These are phyloP conservation scores for Odobenus rosmarus DNA, from an alignment of 2,113 vertebrate species.

Conservation along the genomic window DNA sequence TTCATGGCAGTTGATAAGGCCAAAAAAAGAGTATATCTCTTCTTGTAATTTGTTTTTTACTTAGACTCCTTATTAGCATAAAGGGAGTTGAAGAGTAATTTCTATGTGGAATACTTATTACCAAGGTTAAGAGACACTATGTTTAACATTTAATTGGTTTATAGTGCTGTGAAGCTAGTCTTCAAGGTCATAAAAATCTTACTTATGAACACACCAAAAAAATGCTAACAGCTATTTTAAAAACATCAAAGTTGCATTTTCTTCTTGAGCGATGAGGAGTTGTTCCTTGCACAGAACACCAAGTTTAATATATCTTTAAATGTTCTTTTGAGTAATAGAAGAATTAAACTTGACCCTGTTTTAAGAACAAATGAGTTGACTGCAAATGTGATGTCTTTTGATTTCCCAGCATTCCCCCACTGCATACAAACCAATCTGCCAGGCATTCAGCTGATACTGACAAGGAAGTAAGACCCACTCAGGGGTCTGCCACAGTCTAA, in stretches of 20 bases:
- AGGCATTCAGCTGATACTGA: background rate
- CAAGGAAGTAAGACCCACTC: background rate
- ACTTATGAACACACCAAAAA: conserved; percentile 57
- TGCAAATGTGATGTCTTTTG: conserved; percentile 21
- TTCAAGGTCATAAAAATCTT: conserved; percentile 72
- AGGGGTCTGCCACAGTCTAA: background rate
- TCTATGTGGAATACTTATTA: conserved; percentile 68
- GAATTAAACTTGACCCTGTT: conserved; percentile 36
- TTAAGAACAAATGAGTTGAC: conserved; percentile 43
- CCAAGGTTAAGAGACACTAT: conserved; percentile 71
- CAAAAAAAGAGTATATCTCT: conserved; percentile 50
- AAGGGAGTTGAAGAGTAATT: conserved; percentile 62
- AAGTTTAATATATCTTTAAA: conserved; percentile 44
- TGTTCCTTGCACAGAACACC: conserved; percentile 40
- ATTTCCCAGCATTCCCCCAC: background rate
- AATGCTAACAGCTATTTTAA: conserved; percentile 68
- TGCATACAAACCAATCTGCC: background rate
- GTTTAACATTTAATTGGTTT: conserved; percentile 78
- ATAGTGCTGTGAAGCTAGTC: conserved; percentile 56
- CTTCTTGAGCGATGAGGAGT: background rate
- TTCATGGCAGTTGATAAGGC: conserved; percentile 40
- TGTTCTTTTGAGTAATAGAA: conserved; percentile 54
- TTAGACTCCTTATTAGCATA: conserved; percentile 65
- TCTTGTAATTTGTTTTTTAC: conserved; percentile 60
- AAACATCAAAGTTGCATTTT: background rate